Base-by-base conservation (phyloP, 1,140 invertebrate genomes). In the Tigriopus japonicus region DNA sequence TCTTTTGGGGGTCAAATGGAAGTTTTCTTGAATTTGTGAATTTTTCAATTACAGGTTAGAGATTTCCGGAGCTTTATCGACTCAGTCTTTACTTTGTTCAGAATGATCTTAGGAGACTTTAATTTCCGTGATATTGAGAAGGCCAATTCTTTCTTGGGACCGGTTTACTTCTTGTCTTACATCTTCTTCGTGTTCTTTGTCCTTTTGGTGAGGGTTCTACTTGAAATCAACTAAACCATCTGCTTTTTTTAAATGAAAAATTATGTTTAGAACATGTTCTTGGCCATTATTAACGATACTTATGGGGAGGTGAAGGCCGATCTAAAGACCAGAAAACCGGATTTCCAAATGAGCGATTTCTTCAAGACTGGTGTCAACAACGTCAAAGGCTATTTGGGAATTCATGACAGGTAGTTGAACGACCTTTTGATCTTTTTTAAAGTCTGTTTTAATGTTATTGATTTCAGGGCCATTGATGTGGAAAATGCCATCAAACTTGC, bases 251-350 rank as follows among this genome's bases (percentile, higher is more conserved):
- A n/a, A 43, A 12, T 13, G n/a, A 55, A n/a, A 62, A 17, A 23
- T 62, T 15, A 60, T 63, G n/a, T 42, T 17, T 59, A 81, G 79
- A 86, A 86, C 69, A 85, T 86, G 82, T 86, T 86, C 70, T 68
- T 87, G 68, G 84, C 85, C 60, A 86, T 86, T 63, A 85, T 86
- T 62, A 85, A 84, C 66, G 84, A 87, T 67, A 81, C 81, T 0
- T 83, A 83, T 60, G 72, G 76, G 1, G 74, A 80, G 64, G 80
- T 84, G 0, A 86, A 86, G 70, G 75, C 75, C 3, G 82, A 85
- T 49, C n/a, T 49, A 10, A 49, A 49, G 21, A 49, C 13, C 56
- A 28, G 35, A 7, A 58, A 58, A 23, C 24, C 56, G 13, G 56
- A 23, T 23, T 58, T 58, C 56, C 56, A 58, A 41, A 58, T 58